phyloP scores from a whole-genome alignment of 2,797 vertebrate species.

The Tapera naevia region DNA sequence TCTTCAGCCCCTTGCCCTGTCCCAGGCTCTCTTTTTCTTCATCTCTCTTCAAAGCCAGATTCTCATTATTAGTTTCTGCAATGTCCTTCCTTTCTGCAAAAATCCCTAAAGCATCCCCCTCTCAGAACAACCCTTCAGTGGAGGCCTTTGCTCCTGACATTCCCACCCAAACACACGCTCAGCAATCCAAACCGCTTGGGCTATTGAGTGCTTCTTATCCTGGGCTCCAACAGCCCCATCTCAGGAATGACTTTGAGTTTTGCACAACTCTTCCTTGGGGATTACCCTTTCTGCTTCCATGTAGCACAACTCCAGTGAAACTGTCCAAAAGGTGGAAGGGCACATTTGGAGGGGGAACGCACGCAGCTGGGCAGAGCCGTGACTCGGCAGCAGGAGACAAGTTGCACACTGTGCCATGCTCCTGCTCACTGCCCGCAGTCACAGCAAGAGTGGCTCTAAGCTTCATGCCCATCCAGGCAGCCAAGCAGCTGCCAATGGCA shows the following conservation, averaged over 20 bases:
- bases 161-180: neutral
- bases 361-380: neutral
- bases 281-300: neutral
- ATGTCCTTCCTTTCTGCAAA: neutral
- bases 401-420: neutral
- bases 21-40: neutral
- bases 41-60: neutral
- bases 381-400: neutral
- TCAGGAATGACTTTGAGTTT: neutral
- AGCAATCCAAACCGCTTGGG: neutral
- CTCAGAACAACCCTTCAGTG: neutral
- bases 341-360: neutral
- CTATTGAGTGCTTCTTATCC: neutral
- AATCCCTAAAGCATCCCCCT: neutral
- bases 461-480: neutral
- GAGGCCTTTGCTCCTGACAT: neutral
- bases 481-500: neutral
- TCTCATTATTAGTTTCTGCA: neutral
- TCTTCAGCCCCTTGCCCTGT: neutral
- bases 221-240: accelerated
- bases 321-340: neutral
- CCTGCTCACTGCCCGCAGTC: neutral
- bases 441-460: neutral
- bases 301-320: neutral
- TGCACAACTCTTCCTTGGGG: neutral